A percentile compares a stretch with the other conserved stretches of the same genome.
phyloP scores from a whole-genome alignment of 2,113 vertebrate genomes.

The Rattus rattus region DNA sequence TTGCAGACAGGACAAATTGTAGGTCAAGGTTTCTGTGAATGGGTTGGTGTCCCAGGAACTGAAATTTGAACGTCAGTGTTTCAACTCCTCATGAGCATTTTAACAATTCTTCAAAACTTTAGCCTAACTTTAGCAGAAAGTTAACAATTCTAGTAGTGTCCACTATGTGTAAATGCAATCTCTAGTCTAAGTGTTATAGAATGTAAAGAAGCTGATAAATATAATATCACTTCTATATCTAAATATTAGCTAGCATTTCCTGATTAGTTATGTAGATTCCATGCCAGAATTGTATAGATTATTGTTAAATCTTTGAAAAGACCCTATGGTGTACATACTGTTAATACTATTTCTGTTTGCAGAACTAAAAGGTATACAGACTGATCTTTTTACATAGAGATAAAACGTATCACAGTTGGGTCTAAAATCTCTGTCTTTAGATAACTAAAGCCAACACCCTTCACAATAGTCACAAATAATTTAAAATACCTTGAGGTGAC shows the following conservation, averaged over 20 bases:
- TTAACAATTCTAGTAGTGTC: neutral
- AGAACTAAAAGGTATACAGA: neutral
- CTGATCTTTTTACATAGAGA: neutral
- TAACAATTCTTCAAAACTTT: neutral
- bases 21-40: too few species aligned
- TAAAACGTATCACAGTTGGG: neutral
- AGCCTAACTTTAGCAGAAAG: slow-evolving; percentile 28
- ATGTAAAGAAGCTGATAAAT: slow-evolving; percentile 36
- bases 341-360: neutral
- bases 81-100: neutral
- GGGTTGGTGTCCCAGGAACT: neutral
- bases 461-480: too few species aligned
- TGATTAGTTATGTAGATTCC: neutral
- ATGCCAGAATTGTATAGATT: neutral
- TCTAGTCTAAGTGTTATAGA: neutral
- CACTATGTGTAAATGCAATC: neutral
- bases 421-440: slow-evolving; percentile 31
- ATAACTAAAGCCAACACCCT: slow-evolving; percentile 34
- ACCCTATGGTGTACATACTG: neutral
- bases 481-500: too few species aligned
- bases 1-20: too few species aligned
- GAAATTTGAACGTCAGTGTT: neutral
- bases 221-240: neutral
- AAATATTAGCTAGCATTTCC: slow-evolving; percentile 13
- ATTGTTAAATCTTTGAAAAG: slow-evolving; percentile 4